Conservation (phyloP, 53 echinoderm and acorn worm species). For the Astropecten irregularis region DNA sequence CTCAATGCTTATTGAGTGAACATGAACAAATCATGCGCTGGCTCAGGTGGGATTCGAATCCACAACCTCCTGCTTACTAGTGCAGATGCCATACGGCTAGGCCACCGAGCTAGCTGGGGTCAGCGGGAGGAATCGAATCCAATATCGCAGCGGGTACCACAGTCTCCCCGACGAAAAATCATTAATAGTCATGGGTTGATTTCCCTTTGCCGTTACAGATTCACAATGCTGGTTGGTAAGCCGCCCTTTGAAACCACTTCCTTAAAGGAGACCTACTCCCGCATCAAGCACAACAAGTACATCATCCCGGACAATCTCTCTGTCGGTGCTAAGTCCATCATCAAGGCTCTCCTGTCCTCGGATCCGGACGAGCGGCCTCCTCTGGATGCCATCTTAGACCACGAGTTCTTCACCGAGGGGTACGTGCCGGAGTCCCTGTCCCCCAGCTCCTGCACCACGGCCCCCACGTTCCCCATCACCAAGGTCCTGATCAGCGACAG, state of each 20-base stretch:
- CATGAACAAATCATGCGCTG: no score
- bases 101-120: no score
- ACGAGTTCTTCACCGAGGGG: conserved; percentile 89
- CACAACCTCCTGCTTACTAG: no score
- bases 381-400: conserved; percentile 77
- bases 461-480: conserved; percentile 88
- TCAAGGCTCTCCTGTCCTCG: conserved; percentile 83
- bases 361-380: conserved; percentile 92
- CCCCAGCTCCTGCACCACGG: conserved; percentile 76
- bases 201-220: conserved; percentile 52
- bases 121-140: no score
- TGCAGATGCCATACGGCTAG: no score
- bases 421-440: conserved; percentile 86
- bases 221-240: conserved; percentile 95
- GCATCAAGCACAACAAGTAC: conserved; percentile 94
- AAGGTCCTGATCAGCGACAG: conserved; percentile 93
- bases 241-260: conserved; percentile 96
- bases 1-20: no score
- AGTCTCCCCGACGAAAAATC: no score
- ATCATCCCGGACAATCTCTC: conserved; percentile 80
- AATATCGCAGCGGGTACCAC: no score
- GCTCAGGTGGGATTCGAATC: no score
- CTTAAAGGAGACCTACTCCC: conserved; percentile 93
- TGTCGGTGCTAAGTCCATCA: conserved; percentile 82
- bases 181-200: no score